A percentile compares a stretch with the other conserved stretches of the same genome.
Evolutionary conservation across 2,888 invertebrate genomes (phyloP).

Genomic region (Lordiphosa andalusiaca): DNA sequence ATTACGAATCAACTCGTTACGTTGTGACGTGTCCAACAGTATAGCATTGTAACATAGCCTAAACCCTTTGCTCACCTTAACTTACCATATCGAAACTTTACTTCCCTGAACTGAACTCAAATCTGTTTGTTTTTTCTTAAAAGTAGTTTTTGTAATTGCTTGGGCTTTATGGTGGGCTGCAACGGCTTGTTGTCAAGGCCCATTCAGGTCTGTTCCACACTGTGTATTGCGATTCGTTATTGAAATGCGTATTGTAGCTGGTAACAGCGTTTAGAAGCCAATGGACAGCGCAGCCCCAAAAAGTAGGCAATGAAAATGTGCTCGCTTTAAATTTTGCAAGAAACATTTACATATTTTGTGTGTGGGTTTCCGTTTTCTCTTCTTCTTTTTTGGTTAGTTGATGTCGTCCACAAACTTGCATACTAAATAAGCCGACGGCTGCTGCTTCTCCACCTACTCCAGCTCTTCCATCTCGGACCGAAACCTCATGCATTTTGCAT

Average conservation of each 20-base stretch:
- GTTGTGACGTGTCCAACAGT: no score
- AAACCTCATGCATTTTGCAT: constrained; percentile 56
- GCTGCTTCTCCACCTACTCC: not conserved
- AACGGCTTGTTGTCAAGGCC: no score
- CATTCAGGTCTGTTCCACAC: constrained; percentile 13
- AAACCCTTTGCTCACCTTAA: no score
- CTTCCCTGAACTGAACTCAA: no score
- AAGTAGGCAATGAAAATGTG: not conserved
- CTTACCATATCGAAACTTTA: no score
- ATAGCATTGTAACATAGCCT: no score
- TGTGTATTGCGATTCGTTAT: constrained; percentile 47
- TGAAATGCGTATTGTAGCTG: constrained; percentile 22
- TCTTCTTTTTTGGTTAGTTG: constrained; percentile 54
- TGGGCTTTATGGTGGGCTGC: no score
- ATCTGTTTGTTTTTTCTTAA: no score
- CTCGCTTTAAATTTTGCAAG: constrained; percentile 17
- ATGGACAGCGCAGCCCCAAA: constrained; percentile 4
- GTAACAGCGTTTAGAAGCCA: constrained; percentile 14
- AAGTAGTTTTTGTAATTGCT: no score
- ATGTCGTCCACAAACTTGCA: constrained; percentile 68
- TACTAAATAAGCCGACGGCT: constrained; percentile 64
- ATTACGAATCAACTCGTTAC: no score
- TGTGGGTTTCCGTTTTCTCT: constrained; percentile 6
- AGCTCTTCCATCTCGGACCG: constrained; percentile 1
- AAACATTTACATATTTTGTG: constrained; percentile 16